phyloP scores from a whole-genome alignment of 53 echinoderm and acorn worm species.

The Echinometra lucunter region DNA sequence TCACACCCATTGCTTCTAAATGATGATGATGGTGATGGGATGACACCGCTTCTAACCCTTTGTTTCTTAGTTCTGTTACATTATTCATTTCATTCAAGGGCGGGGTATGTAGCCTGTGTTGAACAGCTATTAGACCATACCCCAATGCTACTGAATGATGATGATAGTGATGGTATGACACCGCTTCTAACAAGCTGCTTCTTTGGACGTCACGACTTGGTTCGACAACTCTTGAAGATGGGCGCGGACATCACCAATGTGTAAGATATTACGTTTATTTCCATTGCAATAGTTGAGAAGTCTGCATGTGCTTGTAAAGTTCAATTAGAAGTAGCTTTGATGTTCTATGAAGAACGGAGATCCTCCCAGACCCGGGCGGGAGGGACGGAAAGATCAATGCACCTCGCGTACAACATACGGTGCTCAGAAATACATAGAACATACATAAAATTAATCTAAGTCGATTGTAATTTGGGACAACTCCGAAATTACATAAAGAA shows the following conservation, averaged over 20 bases:
- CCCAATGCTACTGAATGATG: constrained; percentile 78
- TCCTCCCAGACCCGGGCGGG: too few relatives aligned
- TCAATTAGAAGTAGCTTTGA: too few relatives aligned
- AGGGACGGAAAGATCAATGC: too few relatives aligned
- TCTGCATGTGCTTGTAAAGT: too few relatives aligned
- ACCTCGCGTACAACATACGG: too few relatives aligned
- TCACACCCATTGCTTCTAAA: constrained; percentile 76
- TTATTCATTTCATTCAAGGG: background rate
- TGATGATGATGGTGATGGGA: constrained; percentile 78
- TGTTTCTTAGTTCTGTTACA: constrained; percentile 7
- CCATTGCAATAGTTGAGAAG: too few relatives aligned
- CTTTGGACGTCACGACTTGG: constrained; percentile 71
- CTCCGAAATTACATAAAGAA: too few relatives aligned
- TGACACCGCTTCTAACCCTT: constrained; percentile 81
- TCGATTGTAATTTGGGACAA: too few relatives aligned
- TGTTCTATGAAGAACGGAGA: too few relatives aligned
- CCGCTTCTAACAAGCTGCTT: constrained; percentile 82
- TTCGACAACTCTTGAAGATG: constrained; percentile 75
- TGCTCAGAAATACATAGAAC: too few relatives aligned
- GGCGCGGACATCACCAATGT: constrained; percentile 81
- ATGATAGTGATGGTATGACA: constrained; percentile 80
- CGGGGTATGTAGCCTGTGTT: constrained; percentile 75
- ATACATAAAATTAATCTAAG: too few relatives aligned
- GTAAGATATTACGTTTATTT: constrained; percentile 21
- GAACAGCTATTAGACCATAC: constrained; percentile 64